phyloP scores from a whole-genome alignment of 2,113 vertebrate species.

The Lontra canadensis region DNA sequence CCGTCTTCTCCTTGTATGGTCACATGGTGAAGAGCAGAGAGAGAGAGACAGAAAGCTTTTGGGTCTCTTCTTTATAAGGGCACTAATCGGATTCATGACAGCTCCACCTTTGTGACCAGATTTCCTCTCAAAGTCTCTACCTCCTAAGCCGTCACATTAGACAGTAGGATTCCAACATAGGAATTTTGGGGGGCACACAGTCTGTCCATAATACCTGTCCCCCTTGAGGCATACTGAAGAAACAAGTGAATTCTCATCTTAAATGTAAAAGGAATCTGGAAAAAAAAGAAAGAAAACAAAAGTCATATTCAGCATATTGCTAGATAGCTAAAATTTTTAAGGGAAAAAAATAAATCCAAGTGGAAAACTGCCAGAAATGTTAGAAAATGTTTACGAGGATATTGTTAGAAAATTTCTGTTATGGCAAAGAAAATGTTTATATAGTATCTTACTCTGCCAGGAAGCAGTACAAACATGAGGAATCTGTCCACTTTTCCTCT shows the following conservation, averaged over 20 bases:
- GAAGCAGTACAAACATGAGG: background rate
- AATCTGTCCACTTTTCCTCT: background rate
- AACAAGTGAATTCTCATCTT: constrained; percentile 10
- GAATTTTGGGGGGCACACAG: background rate
- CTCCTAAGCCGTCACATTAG: background rate
- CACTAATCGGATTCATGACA: background rate
- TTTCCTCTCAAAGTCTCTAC: background rate
- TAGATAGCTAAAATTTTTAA: background rate
- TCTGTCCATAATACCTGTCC: background rate
- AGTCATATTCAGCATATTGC: background rate
- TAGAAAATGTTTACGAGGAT: background rate
- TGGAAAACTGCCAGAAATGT: constrained; percentile 40
- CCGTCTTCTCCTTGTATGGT: background rate
- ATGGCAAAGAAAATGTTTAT: constrained; percentile 34
- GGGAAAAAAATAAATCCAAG: background rate
- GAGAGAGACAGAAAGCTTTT: background rate
- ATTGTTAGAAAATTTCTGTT: background rate
- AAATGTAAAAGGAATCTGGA: background rate
- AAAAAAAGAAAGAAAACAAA: background rate
- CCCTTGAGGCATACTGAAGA: background rate
- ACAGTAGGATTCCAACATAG: background rate
- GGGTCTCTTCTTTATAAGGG: background rate
- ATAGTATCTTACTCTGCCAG: background rate
- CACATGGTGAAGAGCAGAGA: background rate
- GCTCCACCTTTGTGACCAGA: background rate